Evolutionary conservation across 2,797 vertebrate species (phyloP).

Genomic region (Manis pentadactyla): DNA sequence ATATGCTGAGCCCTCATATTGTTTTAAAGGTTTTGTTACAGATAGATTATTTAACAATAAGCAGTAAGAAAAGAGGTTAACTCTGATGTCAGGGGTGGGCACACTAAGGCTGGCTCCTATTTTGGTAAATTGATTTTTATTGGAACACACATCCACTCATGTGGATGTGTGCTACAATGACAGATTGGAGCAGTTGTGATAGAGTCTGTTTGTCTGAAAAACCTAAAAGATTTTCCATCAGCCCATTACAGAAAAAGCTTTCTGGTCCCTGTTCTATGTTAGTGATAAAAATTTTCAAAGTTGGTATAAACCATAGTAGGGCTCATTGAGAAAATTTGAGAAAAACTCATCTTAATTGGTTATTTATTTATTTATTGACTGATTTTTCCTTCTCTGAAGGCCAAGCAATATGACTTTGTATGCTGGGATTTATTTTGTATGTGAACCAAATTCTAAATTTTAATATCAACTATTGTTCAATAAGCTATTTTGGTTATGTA

Average conservation of each 20-base stretch:
- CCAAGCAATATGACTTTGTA: not conserved
- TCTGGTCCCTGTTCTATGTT: not conserved
- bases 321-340: not conserved
- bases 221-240: not conserved
- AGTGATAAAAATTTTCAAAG: not conserved
- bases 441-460: not conserved
- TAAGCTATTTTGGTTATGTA: not conserved
- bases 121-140: not conserved
- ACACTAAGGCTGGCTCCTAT: not conserved
- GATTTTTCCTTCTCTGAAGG: not conserved
- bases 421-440: not conserved
- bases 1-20: not conserved
- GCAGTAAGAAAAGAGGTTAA: not conserved
- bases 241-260: not conserved
- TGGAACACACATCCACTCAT: rapidly evolving
- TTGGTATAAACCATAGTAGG: not conserved
- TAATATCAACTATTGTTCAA: not conserved
- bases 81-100: not conserved
- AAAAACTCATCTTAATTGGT: not conserved
- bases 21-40: not conserved
- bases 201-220: not conserved
- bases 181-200: not conserved
- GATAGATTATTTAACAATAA: not conserved
- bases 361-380: not conserved
- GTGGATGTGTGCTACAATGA: not conserved